Conservation (phyloP, 2,113 vertebrate species). For the Nettapus auritus region DNA sequence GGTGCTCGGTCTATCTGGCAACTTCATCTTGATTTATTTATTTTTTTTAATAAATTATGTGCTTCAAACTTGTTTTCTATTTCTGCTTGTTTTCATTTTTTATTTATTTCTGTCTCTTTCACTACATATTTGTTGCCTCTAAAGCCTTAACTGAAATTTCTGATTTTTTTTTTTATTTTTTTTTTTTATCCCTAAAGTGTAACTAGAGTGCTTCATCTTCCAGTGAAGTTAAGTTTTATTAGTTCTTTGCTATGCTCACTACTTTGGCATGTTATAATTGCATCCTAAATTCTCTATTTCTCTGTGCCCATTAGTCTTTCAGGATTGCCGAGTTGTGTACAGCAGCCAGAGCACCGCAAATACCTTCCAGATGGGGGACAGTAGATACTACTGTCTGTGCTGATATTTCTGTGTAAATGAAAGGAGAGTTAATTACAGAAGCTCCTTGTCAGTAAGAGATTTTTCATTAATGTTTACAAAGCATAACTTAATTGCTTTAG, state of each 20-base stretch:
- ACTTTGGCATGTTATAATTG: background rate
- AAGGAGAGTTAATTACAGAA: background rate
- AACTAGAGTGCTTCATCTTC: background rate
- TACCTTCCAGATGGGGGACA: background rate
- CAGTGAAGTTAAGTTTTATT: background rate
- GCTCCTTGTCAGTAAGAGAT: background rate
- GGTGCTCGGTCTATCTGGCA: background rate
- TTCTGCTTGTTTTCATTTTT: background rate
- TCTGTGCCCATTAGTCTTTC: background rate
- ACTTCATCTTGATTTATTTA: background rate
- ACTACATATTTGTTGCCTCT: background rate
- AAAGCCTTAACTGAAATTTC: background rate
- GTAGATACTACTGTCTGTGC: background rate
- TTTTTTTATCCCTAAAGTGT: background rate
- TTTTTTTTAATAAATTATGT: background rate
- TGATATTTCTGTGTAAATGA: background rate
- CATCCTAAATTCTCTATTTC: background rate
- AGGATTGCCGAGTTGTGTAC: background rate
- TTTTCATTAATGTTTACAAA: background rate
- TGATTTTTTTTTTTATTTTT: background rate
- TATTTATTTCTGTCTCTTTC: background rate
- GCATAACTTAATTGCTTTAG: background rate
- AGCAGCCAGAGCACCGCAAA: background rate
- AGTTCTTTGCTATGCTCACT: background rate
- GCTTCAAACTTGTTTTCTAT: background rate